A percentile compares a stretch with the other conserved stretches of the same genome.
phyloP scores from a whole-genome alignment of 1,140 invertebrate species.

The Melipona quadrifasciata region DNA sequence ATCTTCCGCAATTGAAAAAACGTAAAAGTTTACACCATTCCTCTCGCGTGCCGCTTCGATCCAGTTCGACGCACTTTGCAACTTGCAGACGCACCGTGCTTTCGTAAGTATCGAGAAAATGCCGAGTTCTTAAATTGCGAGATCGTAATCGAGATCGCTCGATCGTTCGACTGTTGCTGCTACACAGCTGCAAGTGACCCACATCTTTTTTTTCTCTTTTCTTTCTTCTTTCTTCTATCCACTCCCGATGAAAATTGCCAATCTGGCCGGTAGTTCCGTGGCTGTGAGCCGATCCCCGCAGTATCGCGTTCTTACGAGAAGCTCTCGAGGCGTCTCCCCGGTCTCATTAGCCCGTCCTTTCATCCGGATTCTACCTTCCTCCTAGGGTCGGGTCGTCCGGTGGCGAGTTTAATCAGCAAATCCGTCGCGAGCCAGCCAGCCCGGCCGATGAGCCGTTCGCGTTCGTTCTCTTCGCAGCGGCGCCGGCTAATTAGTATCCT shows the following conservation, averaged over 20 bases:
- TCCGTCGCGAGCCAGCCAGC: constrained; percentile 8
- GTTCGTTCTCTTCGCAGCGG: not conserved
- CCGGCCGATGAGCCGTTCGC: not conserved
- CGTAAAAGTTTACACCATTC: no score
- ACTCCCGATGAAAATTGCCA: constrained; percentile 1
- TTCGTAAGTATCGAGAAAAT: no score
- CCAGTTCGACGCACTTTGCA: no score
- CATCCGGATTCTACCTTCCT: constrained; percentile 2
- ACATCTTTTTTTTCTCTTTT: not conserved
- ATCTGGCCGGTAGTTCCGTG: not conserved
- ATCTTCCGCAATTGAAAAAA: not conserved
- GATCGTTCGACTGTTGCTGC: no score
- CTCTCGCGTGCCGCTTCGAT: no score
- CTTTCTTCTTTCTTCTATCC: not conserved
- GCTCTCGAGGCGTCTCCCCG: constrained; percentile 17
- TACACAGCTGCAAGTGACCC: not conserved
- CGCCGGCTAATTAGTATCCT: constrained; percentile 26
- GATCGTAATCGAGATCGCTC: not conserved
- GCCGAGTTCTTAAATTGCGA: no score
- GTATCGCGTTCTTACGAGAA: constrained; percentile 11
- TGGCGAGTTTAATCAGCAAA: constrained; percentile 41
- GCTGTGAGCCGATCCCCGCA: not conserved
- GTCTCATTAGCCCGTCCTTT: constrained; percentile 33
- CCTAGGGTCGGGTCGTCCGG: constrained; percentile 15
- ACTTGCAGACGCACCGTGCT: no score